Conservation (phyloP, 2,888 invertebrate species). For the Pinctada fucata region DNA sequence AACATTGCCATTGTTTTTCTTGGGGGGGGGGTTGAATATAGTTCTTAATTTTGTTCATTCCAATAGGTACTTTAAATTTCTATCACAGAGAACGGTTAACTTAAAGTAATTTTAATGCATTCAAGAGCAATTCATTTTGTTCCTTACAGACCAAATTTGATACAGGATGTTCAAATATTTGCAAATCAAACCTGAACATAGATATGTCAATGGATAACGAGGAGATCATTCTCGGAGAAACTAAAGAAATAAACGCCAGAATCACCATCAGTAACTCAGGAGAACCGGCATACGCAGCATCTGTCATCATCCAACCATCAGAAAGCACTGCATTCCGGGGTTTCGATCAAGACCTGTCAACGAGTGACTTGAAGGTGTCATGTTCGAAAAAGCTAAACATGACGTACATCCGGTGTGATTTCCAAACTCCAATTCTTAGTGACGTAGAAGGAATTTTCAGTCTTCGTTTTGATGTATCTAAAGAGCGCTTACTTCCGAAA, state of each 20-base stretch:
- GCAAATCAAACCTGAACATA: conserved; percentile 22
- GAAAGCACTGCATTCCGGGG: conserved; percentile 17
- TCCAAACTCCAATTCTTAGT: conserved; percentile 9
- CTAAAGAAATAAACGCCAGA: neutral
- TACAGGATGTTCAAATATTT: conserved; percentile 21
- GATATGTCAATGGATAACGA: neutral
- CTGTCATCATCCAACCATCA: neutral
- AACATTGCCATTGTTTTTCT: no score
- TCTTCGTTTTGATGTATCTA: conserved; percentile 21
- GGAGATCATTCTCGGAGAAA: conserved; percentile 14
- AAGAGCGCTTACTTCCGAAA: neutral
- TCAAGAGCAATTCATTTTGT: no score
- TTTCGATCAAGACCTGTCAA: neutral
- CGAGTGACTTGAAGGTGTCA: neutral
- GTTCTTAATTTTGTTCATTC: no score
- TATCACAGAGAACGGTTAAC: no score
- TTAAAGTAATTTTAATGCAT: no score
- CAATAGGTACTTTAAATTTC: no score
- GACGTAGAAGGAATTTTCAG: conserved; percentile 8
- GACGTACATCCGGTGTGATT: conserved; percentile 3
- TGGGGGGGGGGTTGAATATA: no score
- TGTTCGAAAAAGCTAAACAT: neutral
- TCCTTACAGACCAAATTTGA: conserved; percentile 17
- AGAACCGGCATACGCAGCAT: conserved; percentile 18
- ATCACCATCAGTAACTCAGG: conserved; percentile 11